Evolutionary conservation across 2,797 vertebrate species (phyloP).

Genomic region (Enteromius trimaculatus): DNA sequence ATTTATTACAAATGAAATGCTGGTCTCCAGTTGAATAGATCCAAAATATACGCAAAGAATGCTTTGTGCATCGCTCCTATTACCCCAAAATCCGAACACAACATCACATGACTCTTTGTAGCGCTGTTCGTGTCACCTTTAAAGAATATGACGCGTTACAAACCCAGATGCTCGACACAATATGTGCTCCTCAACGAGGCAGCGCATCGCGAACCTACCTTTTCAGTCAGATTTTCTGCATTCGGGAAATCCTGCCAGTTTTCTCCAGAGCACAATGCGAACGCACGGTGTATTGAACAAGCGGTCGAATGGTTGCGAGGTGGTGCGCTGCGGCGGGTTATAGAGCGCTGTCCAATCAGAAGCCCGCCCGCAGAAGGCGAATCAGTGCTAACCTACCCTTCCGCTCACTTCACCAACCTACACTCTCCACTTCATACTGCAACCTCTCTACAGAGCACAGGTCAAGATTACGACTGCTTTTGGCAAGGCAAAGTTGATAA

Average conservation of each 20-base stretch:
- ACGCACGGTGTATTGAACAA: not conserved
- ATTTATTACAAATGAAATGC: not conserved
- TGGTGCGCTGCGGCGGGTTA: conserved; percentile 46
- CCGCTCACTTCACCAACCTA: not conserved
- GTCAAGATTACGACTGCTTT: not conserved
- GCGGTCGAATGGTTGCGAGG: not conserved
- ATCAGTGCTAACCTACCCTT: not conserved
- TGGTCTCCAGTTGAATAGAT: not conserved
- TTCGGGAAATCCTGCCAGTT: not conserved
- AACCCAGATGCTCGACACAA: not conserved
- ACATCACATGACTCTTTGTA: conserved; percentile 37
- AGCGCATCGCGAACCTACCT: conserved; percentile 8
- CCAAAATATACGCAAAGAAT: not conserved
- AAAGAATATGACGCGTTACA: conserved; percentile 18
- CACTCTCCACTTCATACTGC: not conserved
- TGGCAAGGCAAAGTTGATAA: not conserved
- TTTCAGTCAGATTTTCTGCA: not conserved
- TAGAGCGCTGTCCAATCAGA: conserved; percentile 72
- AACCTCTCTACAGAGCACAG: not conserved
- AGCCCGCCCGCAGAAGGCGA: conserved; percentile 12
- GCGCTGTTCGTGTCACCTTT: conserved; percentile 47
- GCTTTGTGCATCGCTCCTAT: not conserved
- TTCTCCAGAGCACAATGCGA: not conserved
- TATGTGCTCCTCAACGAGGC: not conserved
- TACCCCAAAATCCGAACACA: not conserved